Evolutionary conservation across 1,140 invertebrate species (phyloP).

Genomic region (Pomacea maculata): DNA sequence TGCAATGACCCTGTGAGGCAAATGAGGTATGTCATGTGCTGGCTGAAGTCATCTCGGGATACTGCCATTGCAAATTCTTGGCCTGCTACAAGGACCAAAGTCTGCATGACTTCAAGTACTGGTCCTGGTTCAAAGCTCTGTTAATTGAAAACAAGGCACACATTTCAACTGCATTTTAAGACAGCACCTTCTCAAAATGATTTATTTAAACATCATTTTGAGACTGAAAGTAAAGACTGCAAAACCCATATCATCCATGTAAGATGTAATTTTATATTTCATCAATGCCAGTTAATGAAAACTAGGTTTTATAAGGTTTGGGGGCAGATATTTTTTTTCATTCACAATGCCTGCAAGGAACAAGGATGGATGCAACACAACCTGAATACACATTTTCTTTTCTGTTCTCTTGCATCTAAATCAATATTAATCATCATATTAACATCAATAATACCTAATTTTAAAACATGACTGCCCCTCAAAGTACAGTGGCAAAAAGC

Average conservation of each 20-base stretch:
- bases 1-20: slow-evolving; percentile 59
- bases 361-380: background rate
- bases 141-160: slow-evolving; percentile 26
- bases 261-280: background rate
- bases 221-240: background rate
- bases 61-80: slow-evolving; percentile 46
- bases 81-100: slow-evolving; percentile 57
- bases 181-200: background rate
- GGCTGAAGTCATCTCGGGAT: slow-evolving; percentile 25
- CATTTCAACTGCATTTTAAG: background rate
- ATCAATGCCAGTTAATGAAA: background rate
- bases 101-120: slow-evolving; percentile 59
- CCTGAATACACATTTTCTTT: no score
- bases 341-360: background rate
- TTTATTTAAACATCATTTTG: background rate
- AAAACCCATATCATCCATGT: background rate
- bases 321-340: background rate
- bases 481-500: no score
- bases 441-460: no score
- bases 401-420: no score
- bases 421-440: no score
- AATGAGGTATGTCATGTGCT: slow-evolving; percentile 57
- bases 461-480: no score
- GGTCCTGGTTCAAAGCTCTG: slow-evolving; percentile 52
- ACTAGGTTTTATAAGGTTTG: background rate